Percentiles rank a stretch among this genome's conserved stretches.
Evolutionary conservation across 1,140 invertebrate genomes (phyloP).

Genomic region (Drosophila parabipectinata): DNA sequence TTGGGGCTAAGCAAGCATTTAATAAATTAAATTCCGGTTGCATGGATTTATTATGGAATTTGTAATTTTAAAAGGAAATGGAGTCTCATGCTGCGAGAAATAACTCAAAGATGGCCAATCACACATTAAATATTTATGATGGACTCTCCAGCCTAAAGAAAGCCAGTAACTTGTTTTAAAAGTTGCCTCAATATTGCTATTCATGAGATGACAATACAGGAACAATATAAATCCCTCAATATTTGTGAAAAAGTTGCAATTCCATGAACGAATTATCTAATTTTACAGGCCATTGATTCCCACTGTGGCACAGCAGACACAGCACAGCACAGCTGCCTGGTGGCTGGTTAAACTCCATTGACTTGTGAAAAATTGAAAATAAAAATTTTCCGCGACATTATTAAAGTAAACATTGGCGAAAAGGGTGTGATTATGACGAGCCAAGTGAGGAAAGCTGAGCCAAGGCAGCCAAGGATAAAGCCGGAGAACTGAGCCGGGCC

Average conservation of each 20-base stretch:
- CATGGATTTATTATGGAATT: not conserved
- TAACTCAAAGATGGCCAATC: not conserved
- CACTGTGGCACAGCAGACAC: slow-evolving; percentile 17
- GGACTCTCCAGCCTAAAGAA: too few relatives aligned
- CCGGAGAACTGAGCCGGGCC: not conserved
- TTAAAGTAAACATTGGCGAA: slow-evolving; percentile 81
- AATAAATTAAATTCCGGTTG: not conserved
- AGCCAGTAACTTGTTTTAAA: too few relatives aligned
- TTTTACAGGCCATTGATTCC: slow-evolving; percentile 32
- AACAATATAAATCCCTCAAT: slow-evolving; percentile 14
- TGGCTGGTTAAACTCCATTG: slow-evolving; percentile 75
- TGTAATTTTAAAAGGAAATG: not conserved
- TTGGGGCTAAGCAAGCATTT: slow-evolving; percentile 2
- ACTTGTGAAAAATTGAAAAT: slow-evolving; percentile 81
- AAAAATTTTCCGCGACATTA: slow-evolving; percentile 81
- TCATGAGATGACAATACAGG: too few relatives aligned
- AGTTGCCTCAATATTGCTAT: too few relatives aligned
- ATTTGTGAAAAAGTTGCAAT: slow-evolving; percentile 16
- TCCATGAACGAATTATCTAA: slow-evolving; percentile 16
- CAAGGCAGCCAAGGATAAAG: slow-evolving; percentile 23
- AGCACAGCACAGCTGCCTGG: not conserved
- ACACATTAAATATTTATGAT: not conserved
- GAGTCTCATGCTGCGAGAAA: not conserved
- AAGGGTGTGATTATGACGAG: slow-evolving; percentile 81
- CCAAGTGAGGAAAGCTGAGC: slow-evolving; percentile 40